Percentiles rank a stretch among this genome's conserved stretches.
phyloP scores from a whole-genome alignment of 2,113 vertebrate genomes.

The Lepus timidus region DNA sequence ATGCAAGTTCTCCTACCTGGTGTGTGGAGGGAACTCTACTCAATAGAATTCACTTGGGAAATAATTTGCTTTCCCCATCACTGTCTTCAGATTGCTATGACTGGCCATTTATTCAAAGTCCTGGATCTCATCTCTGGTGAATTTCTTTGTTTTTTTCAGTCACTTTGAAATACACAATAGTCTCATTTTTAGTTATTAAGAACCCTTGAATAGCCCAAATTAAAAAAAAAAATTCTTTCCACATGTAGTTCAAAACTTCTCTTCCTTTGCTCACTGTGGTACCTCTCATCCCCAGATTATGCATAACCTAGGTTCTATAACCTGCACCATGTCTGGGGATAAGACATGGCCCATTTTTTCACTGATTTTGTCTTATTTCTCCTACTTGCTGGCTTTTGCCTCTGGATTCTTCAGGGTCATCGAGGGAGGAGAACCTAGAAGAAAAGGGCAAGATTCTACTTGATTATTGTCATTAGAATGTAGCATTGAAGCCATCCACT shows the following conservation, averaged over 20 bases:
- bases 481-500: not conserved
- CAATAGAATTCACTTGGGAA: not conserved
- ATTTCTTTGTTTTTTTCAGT: not conserved
- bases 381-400: not conserved
- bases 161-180: not conserved
- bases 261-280: not conserved
- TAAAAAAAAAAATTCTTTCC: not conserved
- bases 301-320: not conserved
- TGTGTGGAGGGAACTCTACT: not conserved
- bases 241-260: not conserved
- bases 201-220: not conserved
- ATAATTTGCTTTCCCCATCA: not conserved
- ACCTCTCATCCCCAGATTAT: too few relatives aligned
- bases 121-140: not conserved
- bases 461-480: not conserved
- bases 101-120: not conserved
- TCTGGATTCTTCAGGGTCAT: not conserved
- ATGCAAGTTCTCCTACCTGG: not conserved
- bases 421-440: not conserved
- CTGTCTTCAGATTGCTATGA: not conserved
- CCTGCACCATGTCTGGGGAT: rapidly evolving
- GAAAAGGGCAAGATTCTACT: not conserved
- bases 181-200: not conserved
- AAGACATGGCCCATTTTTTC: not conserved
- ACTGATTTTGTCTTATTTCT: not conserved